phyloP scores from a whole-genome alignment of 2,113 vertebrate genomes.

The Puffinus mauretanicus region DNA sequence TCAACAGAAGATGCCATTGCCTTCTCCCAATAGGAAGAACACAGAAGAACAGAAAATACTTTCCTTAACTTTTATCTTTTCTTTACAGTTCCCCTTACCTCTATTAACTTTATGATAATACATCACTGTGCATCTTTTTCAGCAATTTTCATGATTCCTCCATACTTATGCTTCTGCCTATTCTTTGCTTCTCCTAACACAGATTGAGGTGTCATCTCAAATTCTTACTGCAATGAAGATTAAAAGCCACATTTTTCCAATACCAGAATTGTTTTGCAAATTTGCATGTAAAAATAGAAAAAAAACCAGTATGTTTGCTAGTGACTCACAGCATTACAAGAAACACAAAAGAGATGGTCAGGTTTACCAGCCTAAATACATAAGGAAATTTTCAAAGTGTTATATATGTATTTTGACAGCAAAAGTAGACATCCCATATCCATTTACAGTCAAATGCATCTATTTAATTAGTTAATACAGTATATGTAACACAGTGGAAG shows the following conservation, averaged over 20 bases:
- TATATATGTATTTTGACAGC: neutral
- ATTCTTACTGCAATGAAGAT: neutral
- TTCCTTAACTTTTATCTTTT: neutral
- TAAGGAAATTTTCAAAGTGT: neutral
- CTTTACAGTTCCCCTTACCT: neutral
- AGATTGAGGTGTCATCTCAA: neutral
- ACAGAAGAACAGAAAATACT: neutral
- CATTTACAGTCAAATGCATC: neutral
- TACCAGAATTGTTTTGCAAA: neutral
- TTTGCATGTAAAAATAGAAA: neutral
- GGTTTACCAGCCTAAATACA: neutral
- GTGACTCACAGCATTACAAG: neutral
- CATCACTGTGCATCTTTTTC: neutral
- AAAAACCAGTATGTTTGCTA: accelerated
- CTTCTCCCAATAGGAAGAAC: neutral
- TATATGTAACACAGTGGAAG: neutral
- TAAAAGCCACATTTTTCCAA: neutral
- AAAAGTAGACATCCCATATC: neutral
- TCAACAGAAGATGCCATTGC: neutral
- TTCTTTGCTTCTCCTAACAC: neutral
- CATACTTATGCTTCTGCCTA: neutral
- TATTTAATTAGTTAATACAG: neutral
- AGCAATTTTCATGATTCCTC: neutral
- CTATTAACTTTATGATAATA: neutral
- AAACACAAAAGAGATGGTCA: neutral